Conservation (phyloP, 2,888 invertebrate species). For the Nomada ruficornis region DNA sequence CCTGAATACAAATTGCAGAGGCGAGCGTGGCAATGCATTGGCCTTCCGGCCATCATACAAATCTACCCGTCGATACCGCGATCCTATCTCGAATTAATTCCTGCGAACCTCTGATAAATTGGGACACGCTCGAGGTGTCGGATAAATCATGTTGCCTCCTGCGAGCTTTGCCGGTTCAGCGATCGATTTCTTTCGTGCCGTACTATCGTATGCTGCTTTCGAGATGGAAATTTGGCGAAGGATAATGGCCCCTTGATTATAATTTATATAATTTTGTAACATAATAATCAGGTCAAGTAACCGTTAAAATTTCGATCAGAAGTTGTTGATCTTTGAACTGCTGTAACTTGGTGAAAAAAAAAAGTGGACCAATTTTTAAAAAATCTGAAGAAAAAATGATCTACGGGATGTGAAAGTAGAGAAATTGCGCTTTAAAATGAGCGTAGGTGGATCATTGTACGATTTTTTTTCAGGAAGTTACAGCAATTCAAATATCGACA, state of each 20-base stretch:
- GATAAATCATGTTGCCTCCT: conserved; percentile 52
- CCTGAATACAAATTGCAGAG: conserved; percentile 61
- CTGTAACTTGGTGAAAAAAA: too few species aligned
- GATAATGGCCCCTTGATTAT: neutral
- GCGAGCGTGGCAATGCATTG: conserved; percentile 45
- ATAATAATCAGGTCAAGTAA: too few species aligned
- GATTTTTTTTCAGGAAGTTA: too few species aligned
- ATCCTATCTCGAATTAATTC: conserved; percentile 71
- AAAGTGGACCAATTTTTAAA: too few species aligned
- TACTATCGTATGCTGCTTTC: neutral
- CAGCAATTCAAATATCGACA: too few species aligned
- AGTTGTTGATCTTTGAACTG: too few species aligned
- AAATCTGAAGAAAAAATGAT: too few species aligned
- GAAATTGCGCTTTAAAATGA: too few species aligned
- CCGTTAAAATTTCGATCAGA: too few species aligned
- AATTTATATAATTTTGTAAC: too few species aligned
- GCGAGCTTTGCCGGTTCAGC: conserved; percentile 23
- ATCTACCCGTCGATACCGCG: conserved; percentile 67
- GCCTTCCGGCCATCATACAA: conserved; percentile 63
- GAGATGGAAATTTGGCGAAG: neutral
- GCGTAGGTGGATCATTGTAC: too few species aligned
- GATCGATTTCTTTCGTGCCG: conserved; percentile 41
- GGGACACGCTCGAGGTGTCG: conserved; percentile 47
- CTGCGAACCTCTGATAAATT: conserved; percentile 62
- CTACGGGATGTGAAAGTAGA: too few species aligned